Evolutionary conservation across 1,140 invertebrate genomes (phyloP).

Genomic region (Drosophila athabasca): DNA sequence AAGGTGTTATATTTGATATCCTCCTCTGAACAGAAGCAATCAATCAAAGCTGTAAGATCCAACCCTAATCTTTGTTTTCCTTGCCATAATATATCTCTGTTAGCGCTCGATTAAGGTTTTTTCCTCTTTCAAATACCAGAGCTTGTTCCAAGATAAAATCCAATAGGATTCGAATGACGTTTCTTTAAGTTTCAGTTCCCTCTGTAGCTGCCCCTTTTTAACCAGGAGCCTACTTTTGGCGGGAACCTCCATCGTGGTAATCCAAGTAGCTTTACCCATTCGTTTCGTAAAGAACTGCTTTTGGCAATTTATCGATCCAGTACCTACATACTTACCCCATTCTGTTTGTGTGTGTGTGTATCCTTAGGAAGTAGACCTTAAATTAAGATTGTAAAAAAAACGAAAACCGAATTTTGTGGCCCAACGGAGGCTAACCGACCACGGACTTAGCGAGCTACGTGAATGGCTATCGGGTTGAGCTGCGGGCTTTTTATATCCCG

Average conservation of each 20-base stretch:
- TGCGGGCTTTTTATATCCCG: constrained; percentile 37
- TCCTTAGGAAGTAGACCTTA: constrained; percentile 37
- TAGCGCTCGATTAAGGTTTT: neutral
- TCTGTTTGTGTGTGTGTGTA: constrained; percentile 16
- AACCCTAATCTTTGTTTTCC: neutral
- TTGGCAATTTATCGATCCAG: neutral
- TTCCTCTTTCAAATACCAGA: neutral
- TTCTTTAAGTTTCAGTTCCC: neutral
- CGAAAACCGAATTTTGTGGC: neutral
- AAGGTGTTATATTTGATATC: too few relatives aligned
- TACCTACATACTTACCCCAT: constrained; percentile 69
- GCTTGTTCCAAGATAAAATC: too few relatives aligned
- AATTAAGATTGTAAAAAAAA: constrained; percentile 17
- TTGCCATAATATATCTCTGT: too few relatives aligned
- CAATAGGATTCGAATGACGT: neutral
- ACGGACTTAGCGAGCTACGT: constrained; percentile 7
- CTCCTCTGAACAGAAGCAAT: too few relatives aligned
- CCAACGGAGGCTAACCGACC: neutral
- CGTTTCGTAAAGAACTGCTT: too few relatives aligned
- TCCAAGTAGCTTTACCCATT: too few relatives aligned
- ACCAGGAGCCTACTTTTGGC: too few relatives aligned
- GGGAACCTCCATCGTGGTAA: too few relatives aligned
- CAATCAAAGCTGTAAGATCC: neutral
- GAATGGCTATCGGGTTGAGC: constrained; percentile 16
- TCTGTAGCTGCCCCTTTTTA: neutral